Base-by-base conservation (phyloP, 1,140 invertebrate genomes). In the Pseudomyrmex pallidus region DNA sequence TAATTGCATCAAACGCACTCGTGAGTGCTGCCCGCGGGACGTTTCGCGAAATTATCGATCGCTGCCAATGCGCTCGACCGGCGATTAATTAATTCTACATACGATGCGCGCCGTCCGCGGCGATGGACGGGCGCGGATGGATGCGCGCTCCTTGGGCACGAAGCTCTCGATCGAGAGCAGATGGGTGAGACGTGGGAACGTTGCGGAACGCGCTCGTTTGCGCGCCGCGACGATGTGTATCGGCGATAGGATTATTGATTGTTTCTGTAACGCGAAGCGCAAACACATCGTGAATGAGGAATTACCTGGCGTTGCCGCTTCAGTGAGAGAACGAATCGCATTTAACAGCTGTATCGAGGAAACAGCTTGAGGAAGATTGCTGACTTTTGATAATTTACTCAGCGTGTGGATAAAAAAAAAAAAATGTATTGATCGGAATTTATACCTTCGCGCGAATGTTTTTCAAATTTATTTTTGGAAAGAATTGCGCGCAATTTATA, bases 1-100 rank as follows among this genome's bases (percentile, higher is more conserved):
- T 92, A 91, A 92, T 92, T 91, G 89, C 80, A 84, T 56, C 20
- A 54, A 44, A 48, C 76, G 56, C 35, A 35, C n/a, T 70, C 76
- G 52, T 20, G 66, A 80, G n/a, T 80, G 44, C 66, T 48, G 15
- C 35, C 76, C 64, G 76, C 76, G 46, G 64, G 50, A 77, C 8
- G 63, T 77, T 35, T 67, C 17, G 25, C 74, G 52, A 72, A 80
- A 80, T 80, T 80, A 80, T 80, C 66, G 76, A 80, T 72, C 66
- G 22, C 66, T 17, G 54, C 44, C 64, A 59, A 72, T 72, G 44
- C 20, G 22, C 44, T 15, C 66, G 66, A 2, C 7, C 66, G 66
- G 54, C 54, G 54, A 9, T 80, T 80, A 80, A 80, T 80, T 61
- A 80, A 80, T 80, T 50, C 35, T 52, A 22, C 10, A 22, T 15